Evolutionary conservation across 2,113 vertebrate genomes (phyloP), one percentile per base, ranked within the genome.

Genomic region (Carassius carassius): DNA sequence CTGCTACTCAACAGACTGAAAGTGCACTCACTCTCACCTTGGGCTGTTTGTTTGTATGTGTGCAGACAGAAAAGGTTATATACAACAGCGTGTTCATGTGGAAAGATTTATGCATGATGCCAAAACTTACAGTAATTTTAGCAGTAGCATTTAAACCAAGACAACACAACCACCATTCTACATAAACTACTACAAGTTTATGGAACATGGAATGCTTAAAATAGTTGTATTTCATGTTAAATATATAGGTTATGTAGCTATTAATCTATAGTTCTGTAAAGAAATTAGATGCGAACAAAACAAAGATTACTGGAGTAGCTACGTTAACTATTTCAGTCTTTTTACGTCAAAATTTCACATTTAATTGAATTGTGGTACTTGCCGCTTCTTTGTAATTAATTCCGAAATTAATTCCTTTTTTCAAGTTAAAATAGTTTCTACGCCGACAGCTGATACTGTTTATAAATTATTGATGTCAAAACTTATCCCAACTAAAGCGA

Each of bases 11-110:
- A 21, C 60, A 51, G 54, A 70, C 49, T 79, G 84, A 75, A 44
- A 62, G 77, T 74, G 16, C 69, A 81, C 67, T 73, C 67, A 80
- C 84, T 60, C 29, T 80, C 54, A 73, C 54, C 77, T 74, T 80
- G 49, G 69, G 67, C 25, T 51, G 69, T 37, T 56, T 73, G 56
- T 81, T 21, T 58, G 54, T 58, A 2, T 47, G 67, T 10, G 17
- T 41, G 72, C 29, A 25, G 11, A 60, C 13, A 32, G 51, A 4
- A 63, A 51, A 82, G 51, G 37, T 56, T 80, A 12, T 23, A 56
- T 73, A 12, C n/a, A 56, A 72, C 63, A 37, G 47, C 47, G 75
- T 80, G 78, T 85, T 58, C 29, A 60, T 63, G 76, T 75, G 35
- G n/a, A 83, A 76, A 76, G 37, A 63, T 60, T 11, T 62, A 32